Percentiles rank a stretch among this genome's conserved stretches.
Conservation (phyloP, 2,797 vertebrate species). For the Bradypodion ventrale region DNA sequence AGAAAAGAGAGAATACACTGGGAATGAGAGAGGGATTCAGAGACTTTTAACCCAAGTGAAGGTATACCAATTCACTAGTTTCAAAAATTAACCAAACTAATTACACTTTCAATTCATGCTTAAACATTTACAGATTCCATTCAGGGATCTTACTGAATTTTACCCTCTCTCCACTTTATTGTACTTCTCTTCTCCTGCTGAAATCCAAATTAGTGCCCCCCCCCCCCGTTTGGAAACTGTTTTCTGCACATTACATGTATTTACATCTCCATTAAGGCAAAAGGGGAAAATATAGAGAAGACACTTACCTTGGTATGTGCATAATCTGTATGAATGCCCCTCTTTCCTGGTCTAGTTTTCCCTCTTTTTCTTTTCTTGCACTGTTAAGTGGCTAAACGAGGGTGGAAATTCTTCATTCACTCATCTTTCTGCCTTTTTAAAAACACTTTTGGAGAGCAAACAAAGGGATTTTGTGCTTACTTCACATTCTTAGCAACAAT, state of each 20-base stretch:
- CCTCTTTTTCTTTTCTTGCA: conserved; percentile 1
- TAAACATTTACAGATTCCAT: not conserved
- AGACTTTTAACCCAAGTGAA: too few relatives aligned
- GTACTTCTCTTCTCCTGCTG: not conserved
- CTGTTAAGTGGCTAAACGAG: conserved; percentile 25
- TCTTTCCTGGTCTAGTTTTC: conserved; percentile 3
- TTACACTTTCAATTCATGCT: not conserved
- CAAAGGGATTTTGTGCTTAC: conserved; percentile 47
- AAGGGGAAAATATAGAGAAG: conserved; percentile 21
- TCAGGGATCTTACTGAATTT: not conserved
- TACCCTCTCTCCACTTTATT: not conserved
- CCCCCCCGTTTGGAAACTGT: not conserved
- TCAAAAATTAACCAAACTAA: too few relatives aligned
- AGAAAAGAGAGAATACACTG: too few relatives aligned
- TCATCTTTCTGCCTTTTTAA: conserved; percentile 16
- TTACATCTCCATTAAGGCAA: conserved; percentile 1
- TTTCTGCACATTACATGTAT: not conserved
- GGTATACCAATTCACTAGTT: too few relatives aligned
- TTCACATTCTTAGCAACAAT: conserved; percentile 54
- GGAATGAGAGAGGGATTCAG: too few relatives aligned
- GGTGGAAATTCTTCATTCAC: conserved; percentile 20
- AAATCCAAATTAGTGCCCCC: not conserved
- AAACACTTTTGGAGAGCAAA: conserved; percentile 39
- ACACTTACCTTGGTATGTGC: conserved; percentile 62
- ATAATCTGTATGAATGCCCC: not conserved